phyloP scores from a whole-genome alignment of 2,888 invertebrate species.

The Ischnura elegans region DNA sequence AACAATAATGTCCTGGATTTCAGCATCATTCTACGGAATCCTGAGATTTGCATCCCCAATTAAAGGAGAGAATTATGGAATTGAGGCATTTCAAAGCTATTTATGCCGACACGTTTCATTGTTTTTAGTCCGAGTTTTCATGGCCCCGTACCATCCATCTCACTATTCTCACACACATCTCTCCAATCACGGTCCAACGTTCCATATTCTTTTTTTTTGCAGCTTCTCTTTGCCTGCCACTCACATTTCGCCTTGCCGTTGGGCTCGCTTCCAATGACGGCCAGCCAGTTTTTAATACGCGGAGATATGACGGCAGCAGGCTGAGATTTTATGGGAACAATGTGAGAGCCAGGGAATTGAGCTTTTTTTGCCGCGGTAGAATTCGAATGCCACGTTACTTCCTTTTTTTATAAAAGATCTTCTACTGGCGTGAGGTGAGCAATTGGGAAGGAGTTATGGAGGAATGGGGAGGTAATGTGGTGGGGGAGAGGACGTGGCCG shows the following conservation, averaged over 20 bases:
- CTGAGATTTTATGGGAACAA: background rate
- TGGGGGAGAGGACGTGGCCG: background rate
- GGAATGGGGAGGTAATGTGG: background rate
- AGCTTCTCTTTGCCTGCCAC: background rate
- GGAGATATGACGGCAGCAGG: background rate
- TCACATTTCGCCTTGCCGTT: background rate
- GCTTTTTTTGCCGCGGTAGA: background rate
- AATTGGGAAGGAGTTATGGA: background rate
- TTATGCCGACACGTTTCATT: background rate
- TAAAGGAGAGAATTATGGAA: background rate
- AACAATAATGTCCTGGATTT: no score
- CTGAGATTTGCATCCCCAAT: background rate
- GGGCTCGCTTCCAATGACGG: background rate
- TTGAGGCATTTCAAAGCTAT: background rate
- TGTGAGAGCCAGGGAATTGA: background rate
- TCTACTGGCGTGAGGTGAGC: background rate
- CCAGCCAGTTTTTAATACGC: slow-evolving; percentile 3
- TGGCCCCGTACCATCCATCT: background rate
- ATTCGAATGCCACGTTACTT: background rate
- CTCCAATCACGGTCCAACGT: background rate
- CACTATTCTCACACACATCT: background rate
- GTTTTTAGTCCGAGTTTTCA: background rate
- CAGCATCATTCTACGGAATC: no score
- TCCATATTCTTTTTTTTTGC: background rate
- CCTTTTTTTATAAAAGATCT: background rate